Evolutionary conservation across 2,113 vertebrate species (phyloP).

Genomic region (Atractosteus spatula): DNA sequence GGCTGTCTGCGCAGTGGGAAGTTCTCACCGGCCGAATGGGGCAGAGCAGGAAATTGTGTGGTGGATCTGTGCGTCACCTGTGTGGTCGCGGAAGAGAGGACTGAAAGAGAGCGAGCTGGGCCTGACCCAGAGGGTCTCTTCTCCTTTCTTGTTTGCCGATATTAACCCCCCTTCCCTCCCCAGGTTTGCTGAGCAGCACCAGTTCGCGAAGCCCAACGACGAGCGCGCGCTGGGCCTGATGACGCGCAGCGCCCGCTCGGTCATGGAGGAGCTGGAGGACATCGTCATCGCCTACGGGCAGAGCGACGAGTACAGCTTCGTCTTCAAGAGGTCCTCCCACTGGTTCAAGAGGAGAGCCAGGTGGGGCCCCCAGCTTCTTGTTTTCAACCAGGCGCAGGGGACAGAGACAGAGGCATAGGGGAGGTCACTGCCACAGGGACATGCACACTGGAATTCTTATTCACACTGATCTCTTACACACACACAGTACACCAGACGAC

Average conservation of each 20-base stretch:
- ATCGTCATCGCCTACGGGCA: constrained; percentile 89
- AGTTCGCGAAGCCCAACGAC: constrained; percentile 89
- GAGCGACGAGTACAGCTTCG: constrained; percentile 96
- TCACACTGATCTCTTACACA: too few species aligned
- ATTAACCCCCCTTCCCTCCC: not conserved
- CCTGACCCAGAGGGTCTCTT: not conserved
- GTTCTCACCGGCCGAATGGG: too few species aligned
- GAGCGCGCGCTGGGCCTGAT: constrained; percentile 83
- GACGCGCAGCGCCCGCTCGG: constrained; percentile 80
- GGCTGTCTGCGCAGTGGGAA: too few species aligned
- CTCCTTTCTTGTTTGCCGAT: too few species aligned
- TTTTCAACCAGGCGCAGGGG: not conserved
- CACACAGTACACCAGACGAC: too few species aligned
- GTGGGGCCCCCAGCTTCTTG: constrained; percentile 51
- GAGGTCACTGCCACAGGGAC: too few species aligned
- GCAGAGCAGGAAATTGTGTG: too few species aligned
- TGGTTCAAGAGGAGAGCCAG: constrained; percentile 97
- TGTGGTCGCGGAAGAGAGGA: too few species aligned
- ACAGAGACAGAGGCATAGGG: too few species aligned
- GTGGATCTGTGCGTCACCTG: too few species aligned
- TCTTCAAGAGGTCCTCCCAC: constrained; percentile 83
- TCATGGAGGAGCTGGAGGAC: constrained; percentile 90
- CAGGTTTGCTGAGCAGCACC: constrained; percentile 91
- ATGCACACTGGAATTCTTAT: too few species aligned
- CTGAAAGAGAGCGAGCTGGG: too few species aligned